Base-by-base conservation (phyloP, 2,797 vertebrate species). In the Scarus forsteni region DNA sequence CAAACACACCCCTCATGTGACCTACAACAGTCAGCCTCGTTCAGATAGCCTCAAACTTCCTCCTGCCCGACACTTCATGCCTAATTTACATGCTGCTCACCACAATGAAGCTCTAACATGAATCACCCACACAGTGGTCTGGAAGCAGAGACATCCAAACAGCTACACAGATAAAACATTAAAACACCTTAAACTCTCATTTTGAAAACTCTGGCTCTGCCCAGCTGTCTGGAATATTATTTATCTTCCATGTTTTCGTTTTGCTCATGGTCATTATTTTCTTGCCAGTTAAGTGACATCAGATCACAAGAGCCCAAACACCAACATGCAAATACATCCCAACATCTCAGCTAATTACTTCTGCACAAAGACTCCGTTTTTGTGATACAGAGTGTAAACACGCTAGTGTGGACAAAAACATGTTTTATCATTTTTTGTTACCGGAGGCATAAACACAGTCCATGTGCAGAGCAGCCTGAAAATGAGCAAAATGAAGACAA, bases 21-120 rank as follows among this genome's bases (percentile, higher is more conserved):
- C 81, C 82, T 59, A 64, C 66, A 80, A 66, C 67, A 70, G 63
- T 74, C 59, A 60, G 36, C 61, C 65, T 39, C 3, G 16, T 62
- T 78, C 56, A 79, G 67, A 60, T 55, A 45, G 40, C 11, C 44
- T 1, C n/a, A 62, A 57, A 46, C 46, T 69, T 60, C 27, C 72
- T 38, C 52, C 49, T 14, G 66, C 52, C 55, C 38, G 13, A 39
- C 19, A 60, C 49, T 38, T 75, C 44, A 76, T 73, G 60, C 48
- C 60, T 77, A 43, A 84, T 89, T 73, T 27, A 76, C 64, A 77
- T 67, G 53, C 55, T 64, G 51, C 18, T 65, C 43, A 19, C 14
- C 48, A 45, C 62, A 45, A 59, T 67, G 60, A 67, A 79, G 55
- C 45, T 62, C 51, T 59, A 65, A 34, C 54, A 77, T 75, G 19